phyloP scores from a whole-genome alignment of 2,797 vertebrate species.

The Enteromius anoplus region DNA sequence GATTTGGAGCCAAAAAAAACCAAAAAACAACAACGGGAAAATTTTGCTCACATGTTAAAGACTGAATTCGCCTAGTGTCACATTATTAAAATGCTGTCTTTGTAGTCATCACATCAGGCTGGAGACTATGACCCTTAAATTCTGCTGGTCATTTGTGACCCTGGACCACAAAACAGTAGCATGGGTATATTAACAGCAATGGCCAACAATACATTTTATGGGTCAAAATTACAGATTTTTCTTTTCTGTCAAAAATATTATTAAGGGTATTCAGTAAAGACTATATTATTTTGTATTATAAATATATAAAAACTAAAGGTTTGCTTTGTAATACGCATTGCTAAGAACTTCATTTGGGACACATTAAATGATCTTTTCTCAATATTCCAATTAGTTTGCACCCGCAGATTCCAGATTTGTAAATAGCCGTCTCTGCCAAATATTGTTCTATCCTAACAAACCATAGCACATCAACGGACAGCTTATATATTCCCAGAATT shows the following conservation, averaged over 20 bases:
- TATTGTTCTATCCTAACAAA: not conserved
- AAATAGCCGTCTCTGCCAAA: not conserved
- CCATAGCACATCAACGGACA: not conserved
- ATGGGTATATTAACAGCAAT: not conserved
- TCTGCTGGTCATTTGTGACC: not conserved
- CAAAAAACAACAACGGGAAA: no score
- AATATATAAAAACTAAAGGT: not conserved
- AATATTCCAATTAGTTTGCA: not conserved
- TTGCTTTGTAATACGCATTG: not conserved
- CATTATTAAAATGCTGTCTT: not conserved
- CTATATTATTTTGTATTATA: not conserved
- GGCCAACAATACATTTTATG: not conserved
- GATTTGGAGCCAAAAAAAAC: not conserved
- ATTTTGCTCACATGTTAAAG: not conserved
- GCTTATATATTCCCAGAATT: not conserved
- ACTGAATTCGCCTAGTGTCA: not conserved
- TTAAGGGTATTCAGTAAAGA: not conserved
- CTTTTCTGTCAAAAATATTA: not conserved
- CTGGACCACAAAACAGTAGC: not conserved
- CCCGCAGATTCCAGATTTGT: not conserved
- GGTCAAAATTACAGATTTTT: not conserved
- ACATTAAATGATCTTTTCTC: not conserved
- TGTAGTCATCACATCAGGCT: not conserved
- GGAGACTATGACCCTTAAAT: not conserved
- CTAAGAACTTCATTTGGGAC: not conserved